Evolutionary conservation across 2,797 vertebrate genomes (phyloP).

Genomic region (Mus caroli): DNA sequence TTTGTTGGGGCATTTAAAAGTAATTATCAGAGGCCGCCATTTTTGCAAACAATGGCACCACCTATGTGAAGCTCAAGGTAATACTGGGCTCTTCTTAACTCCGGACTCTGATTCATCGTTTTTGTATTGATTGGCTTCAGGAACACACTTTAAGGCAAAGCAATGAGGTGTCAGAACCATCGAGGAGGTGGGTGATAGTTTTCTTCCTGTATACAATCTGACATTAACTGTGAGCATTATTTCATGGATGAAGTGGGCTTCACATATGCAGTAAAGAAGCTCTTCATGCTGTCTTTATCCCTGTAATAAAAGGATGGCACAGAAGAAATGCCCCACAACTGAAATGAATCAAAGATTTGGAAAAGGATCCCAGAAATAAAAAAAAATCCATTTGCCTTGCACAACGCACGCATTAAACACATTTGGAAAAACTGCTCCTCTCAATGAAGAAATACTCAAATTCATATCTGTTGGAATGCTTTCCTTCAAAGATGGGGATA

Average conservation of each 20-base stretch:
- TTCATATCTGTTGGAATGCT: conserved; percentile 31
- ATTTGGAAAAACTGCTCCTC: conserved; percentile 11
- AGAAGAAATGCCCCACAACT: conserved; percentile 10
- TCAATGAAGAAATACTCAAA: not conserved
- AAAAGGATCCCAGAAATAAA: conserved; percentile 2
- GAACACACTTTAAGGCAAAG: not conserved
- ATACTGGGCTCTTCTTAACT: not conserved
- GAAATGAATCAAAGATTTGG: conserved; percentile 54
- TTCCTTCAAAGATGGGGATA: not conserved
- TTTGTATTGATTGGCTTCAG: conserved; percentile 26
- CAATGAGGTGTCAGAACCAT: conserved; percentile 16
- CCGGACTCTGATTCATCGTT: conserved; percentile 28
- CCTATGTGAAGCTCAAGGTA: not conserved
- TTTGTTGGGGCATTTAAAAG: not conserved
- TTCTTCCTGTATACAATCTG: conserved; percentile 61
- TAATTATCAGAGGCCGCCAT: not conserved
- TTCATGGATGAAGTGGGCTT: conserved; percentile 28
- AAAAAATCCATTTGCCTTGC: conserved; percentile 22
- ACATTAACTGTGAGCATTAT: not conserved
- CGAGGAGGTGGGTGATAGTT: not conserved
- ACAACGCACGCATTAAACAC: conserved; percentile 15
- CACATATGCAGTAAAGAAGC: not conserved
- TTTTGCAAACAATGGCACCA: not conserved
- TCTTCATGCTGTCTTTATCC: conserved; percentile 52
- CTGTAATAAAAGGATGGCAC: conserved; percentile 49